These are phyloP conservation scores for Oasisia sp. DNA, from an alignment of 2,888 invertebrate genomes.

Conservation along the genomic window DNA sequence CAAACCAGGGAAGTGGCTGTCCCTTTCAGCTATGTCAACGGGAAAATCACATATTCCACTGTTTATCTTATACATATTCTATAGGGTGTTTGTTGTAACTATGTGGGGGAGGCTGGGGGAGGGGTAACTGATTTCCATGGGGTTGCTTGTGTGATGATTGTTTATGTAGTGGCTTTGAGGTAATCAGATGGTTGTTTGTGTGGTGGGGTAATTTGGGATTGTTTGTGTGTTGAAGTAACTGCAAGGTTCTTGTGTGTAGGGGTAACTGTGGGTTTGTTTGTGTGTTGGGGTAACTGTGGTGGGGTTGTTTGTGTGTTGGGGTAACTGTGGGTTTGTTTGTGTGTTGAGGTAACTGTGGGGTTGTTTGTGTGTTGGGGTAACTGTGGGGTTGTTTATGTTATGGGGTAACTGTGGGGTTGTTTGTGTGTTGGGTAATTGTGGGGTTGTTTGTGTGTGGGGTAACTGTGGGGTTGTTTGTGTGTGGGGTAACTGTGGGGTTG, in stretches of 20 bases:
- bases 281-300: too few relatives aligned
- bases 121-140: not conserved
- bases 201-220: constrained; percentile 65
- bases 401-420: too few relatives aligned
- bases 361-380: too few relatives aligned
- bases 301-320: too few relatives aligned
- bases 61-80: not conserved
- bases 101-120: not conserved
- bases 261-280: too few relatives aligned
- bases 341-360: too few relatives aligned
- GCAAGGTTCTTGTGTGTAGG: not conserved
- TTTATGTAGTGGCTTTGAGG: not conserved
- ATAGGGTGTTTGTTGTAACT: not conserved
- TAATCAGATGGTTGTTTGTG: not conserved
- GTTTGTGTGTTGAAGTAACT: not conserved
- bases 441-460: too few relatives aligned
- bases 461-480: too few relatives aligned
- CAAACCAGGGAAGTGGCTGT: constrained; percentile 7
- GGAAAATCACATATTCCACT: not conserved
- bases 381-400: too few relatives aligned
- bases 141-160: not conserved
- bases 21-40: not conserved
- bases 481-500: too few relatives aligned
- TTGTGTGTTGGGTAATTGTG: too few relatives aligned
- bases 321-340: too few relatives aligned